Evolutionary conservation across 1,140 invertebrate species (phyloP), one percentile per base, ranked within the genome.

Genomic region (Phymorhynchus buccinoides): DNA sequence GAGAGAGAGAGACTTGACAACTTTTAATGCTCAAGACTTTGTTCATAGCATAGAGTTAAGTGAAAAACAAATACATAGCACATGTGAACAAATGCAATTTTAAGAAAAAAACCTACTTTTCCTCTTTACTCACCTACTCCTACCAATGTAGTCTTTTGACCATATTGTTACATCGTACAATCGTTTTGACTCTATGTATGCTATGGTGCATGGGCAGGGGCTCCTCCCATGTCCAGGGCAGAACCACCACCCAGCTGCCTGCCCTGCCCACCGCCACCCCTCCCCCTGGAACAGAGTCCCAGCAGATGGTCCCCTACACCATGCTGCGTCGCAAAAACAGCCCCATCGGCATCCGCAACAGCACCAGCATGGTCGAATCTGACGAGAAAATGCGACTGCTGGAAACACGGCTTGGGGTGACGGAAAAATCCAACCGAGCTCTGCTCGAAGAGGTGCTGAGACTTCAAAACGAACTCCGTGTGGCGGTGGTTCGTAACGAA

Each of bases 401-500:
- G 44, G 93, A 93, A 86, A 91, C 89, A 42, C 87, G 92, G 14
- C 85, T 93, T 6, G 87, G 86, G 35, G 90, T 93, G 6, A 90
- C 93, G 3, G 93, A 93, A 85, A 92, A 92, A 81, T 93, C 92
- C 22, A 93, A 93, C 85, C 79, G 93, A 66, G 90, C 92, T 30
- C 87, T 93, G 12, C 86, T 93, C n/a, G 92, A 93, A 84, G 93
- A 94, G 86, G 92, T 94, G 37, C 88, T 94, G 7, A 89, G 92
- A 18, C 86, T 94, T 68, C 93, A 94, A 82, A 90, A 87, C 85
- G 93, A 94, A 62, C 85, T 93, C n/a, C 88, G 91, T 68, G 84
- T 86, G 18, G 86, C 87, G 16, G 85, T 91, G 18, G 88, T 89
- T 22, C 85, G 89, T 62, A 93, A 90, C 90, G 92, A 93, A 52